phyloP scores from a whole-genome alignment of 2,113 vertebrate species.

The Loxodonta africana region DNA sequence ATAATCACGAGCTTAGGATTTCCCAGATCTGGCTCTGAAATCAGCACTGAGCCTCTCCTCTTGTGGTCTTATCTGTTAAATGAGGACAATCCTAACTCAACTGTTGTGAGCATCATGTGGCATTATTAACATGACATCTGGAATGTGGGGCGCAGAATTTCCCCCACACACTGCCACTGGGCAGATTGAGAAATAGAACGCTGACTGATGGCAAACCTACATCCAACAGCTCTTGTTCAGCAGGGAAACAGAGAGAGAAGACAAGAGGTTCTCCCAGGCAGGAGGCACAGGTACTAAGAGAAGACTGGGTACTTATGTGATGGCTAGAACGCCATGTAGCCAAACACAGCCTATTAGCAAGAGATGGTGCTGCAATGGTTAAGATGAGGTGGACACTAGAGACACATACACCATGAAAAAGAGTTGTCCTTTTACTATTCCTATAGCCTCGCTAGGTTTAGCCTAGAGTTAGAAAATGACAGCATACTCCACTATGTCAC shows the following conservation, averaged over 20 bases:
- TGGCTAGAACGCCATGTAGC: accelerated
- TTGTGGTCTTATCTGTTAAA: background rate
- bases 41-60: background rate
- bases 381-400: background rate
- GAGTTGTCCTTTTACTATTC: no score
- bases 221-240: background rate
- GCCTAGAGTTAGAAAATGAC: background rate
- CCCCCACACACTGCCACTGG: background rate
- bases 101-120: background rate
- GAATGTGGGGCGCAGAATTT: background rate
- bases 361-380: background rate
- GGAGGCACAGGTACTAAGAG: background rate
- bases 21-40: background rate
- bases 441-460: background rate
- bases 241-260: background rate
- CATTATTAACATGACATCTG: background rate
- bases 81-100: background rate
- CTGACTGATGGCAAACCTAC: background rate
- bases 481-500: background rate
- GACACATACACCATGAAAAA: no score
- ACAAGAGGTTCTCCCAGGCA: background rate
- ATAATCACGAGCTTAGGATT: background rate
- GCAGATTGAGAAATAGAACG: background rate
- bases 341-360: background rate
- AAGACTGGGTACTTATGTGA: background rate